Percentiles rank a stretch among this genome's conserved stretches.
These are phyloP conservation scores for Thereuonema tuberculata DNA, from an alignment of 1,140 invertebrate species.

Conservation along the genomic window DNA sequence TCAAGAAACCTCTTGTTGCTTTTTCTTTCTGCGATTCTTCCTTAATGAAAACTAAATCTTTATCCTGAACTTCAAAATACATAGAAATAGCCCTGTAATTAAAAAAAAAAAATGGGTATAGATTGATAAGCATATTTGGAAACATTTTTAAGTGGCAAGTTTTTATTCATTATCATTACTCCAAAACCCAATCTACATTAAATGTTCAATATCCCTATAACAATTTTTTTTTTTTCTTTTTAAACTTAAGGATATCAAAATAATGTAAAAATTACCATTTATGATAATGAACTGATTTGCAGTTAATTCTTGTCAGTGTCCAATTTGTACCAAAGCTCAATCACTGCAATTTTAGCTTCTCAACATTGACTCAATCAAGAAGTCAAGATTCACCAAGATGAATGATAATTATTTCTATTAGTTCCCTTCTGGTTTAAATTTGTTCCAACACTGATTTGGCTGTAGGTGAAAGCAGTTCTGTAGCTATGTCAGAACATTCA, in stretches of 20 bases:
- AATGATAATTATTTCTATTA: too few relatives aligned
- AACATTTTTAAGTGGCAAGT: too few relatives aligned
- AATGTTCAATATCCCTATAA: constrained; percentile 4
- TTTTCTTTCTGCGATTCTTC: constrained; percentile 77
- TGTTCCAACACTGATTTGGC: too few relatives aligned
- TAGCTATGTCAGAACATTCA: too few relatives aligned
- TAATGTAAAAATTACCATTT: too few relatives aligned
- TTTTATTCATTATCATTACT: not conserved
- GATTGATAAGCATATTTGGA: not conserved
- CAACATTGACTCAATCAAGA: too few relatives aligned
- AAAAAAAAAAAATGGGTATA: constrained; percentile 4
- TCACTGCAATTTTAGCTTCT: too few relatives aligned
- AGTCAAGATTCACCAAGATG: too few relatives aligned
- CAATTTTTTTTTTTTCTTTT: not conserved
- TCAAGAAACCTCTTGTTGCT: constrained; percentile 87
- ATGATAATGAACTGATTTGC: too few relatives aligned
- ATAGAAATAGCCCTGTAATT: constrained; percentile 83
- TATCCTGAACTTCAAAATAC: constrained; percentile 89
- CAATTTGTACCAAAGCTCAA: not conserved
- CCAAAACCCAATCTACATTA: not conserved
- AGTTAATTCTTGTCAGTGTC: not conserved
- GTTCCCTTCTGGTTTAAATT: too few relatives aligned
- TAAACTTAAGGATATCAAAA: constrained; percentile 3
- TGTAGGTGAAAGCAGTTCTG: too few relatives aligned
- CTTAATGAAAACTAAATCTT: constrained; percentile 80